Percentiles rank a stretch among this genome's conserved stretches.
Evolutionary conservation across 92 coral and sea anemone genomes (phyloP).

Genomic region (Pocillopora grandis): DNA sequence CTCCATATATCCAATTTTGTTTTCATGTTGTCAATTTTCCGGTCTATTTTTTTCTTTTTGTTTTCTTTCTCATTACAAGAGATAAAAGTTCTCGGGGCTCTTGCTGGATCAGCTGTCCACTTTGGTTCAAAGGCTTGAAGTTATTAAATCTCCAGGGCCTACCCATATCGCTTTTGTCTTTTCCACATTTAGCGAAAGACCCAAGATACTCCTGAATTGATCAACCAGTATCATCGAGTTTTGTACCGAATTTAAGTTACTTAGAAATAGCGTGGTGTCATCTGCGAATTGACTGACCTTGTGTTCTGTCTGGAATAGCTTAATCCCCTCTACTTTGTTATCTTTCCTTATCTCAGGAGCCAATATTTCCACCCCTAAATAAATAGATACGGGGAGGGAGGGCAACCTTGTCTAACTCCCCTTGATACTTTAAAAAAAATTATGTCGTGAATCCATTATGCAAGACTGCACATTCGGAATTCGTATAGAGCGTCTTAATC

Average conservation of each 20-base stretch:
- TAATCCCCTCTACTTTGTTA: not conserved
- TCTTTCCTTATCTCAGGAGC: not conserved
- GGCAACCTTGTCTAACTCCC: too few relatives aligned
- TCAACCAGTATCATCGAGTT: not conserved
- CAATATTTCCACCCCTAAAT: not conserved
- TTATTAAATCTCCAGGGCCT: not conserved
- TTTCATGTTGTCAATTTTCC: not conserved
- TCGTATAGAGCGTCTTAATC: too few relatives aligned
- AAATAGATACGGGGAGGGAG: not conserved
- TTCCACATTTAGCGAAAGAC: not conserved
- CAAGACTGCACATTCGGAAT: too few relatives aligned
- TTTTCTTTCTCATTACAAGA: not conserved
- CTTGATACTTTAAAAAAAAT: too few relatives aligned
- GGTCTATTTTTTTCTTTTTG: not conserved
- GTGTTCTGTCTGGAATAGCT: not conserved
- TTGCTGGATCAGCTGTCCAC: not conserved
- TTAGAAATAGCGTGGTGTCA: conserved; percentile 4
- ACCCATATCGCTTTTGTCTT: conserved; percentile 5
- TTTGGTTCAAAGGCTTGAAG: not conserved
- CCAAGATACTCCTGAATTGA: not conserved
- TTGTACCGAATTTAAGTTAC: not conserved
- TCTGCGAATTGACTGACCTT: conserved; percentile 1
- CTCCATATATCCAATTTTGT: not conserved
- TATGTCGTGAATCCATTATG: too few relatives aligned
- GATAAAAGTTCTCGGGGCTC: not conserved